Conservation (phyloP, 1,140 invertebrate species). For the Rhagoletis pomonella region DNA sequence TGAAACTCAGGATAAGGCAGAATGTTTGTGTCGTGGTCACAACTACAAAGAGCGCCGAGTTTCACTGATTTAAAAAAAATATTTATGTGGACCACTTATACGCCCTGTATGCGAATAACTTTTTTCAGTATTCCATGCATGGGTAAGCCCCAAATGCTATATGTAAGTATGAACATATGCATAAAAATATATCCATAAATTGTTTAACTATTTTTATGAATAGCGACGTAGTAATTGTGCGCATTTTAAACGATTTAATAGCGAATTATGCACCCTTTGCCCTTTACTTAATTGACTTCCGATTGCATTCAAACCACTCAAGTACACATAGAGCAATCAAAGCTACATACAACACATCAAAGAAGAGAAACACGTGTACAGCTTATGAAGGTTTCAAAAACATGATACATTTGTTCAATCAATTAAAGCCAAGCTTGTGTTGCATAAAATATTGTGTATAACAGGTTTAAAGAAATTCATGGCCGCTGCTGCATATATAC, state of each 20-base stretch:
- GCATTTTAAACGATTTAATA: background rate
- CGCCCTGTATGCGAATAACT: background rate
- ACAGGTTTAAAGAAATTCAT: constrained; percentile 42
- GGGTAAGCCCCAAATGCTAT: no score
- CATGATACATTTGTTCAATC: background rate
- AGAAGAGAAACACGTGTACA: background rate
- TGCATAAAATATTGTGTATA: constrained; percentile 21
- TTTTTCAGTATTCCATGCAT: background rate
- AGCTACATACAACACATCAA: background rate
- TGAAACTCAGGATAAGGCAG: no score
- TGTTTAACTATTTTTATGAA: no score
- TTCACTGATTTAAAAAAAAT: no score
- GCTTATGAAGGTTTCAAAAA: background rate
- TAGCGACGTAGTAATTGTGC: no score
- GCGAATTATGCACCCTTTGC: background rate
- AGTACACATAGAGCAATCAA: background rate
- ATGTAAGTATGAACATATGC: background rate
- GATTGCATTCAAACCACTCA: background rate
- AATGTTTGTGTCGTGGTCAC: no score
- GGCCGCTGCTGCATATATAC: background rate
- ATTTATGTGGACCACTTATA: background rate
- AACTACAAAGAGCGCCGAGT: no score
- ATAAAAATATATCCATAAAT: no score
- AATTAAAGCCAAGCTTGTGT: constrained; percentile 16
- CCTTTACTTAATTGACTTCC: constrained; percentile 21